A percentile compares a stretch with the other conserved stretches of the same genome.
These are phyloP conservation scores for Coccyzus lansbergi DNA, from an alignment of 2,797 vertebrate genomes.

Conservation along the genomic window DNA sequence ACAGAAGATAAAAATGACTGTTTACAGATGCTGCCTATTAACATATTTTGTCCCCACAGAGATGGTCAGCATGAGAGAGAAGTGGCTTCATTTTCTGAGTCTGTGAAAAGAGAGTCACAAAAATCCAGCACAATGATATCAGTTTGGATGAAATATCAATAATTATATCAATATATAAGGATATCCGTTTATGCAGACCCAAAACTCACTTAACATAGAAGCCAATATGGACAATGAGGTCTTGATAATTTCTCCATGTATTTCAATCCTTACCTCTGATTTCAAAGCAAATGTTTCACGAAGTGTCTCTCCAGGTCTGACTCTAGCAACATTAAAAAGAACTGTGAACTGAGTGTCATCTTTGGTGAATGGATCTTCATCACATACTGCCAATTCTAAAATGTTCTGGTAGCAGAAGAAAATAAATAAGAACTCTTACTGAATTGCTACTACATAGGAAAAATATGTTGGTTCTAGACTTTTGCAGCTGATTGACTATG, in stretches of 20 bases:
- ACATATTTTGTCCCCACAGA: not conserved
- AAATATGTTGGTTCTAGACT: not conserved
- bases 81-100: not conserved
- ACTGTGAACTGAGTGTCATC: conserved; percentile 79
- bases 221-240: not conserved
- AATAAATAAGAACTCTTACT: not conserved
- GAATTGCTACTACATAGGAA: not conserved
- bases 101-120: not conserved
- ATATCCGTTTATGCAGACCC: not conserved
- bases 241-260: not conserved
- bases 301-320: conserved; percentile 72
- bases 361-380: conserved; percentile 74
- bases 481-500: not conserved
- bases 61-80: not conserved
- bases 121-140: not conserved
- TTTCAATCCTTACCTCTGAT: conserved; percentile 58
- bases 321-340: conserved; percentile 80
- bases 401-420: conserved; percentile 79
- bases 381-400: conserved; percentile 81
- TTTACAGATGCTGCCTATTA: not conserved
- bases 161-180: not conserved
- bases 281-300: conserved; percentile 77
- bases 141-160: not conserved
- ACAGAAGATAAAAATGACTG: not conserved
- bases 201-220: not conserved